Base-by-base conservation (phyloP, 1,140 invertebrate genomes). In the Drosophila sechellia region DNA sequence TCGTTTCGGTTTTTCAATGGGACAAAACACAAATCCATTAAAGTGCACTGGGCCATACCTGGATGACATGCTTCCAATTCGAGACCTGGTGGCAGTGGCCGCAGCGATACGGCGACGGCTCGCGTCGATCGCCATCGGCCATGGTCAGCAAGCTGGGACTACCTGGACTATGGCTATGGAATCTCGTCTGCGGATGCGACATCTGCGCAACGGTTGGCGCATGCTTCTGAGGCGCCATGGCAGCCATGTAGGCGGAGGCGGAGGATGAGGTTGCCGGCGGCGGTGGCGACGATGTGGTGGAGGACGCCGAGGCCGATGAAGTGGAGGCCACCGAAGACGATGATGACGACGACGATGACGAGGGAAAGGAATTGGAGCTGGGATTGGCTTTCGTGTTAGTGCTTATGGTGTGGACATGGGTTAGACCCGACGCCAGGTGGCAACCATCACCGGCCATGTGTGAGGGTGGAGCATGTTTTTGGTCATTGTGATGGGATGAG, bases 1-100 rank as follows among this genome's bases (percentile, higher is more conserved):
- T 63, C 22, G 48, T 48, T 59, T 63, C 58, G 70, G 58, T 71
- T 80, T 83, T 81, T 83, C 74, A 76, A 58, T 65, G 75, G 83
- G 86, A 85, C 80, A 90, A 90, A 90, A 90, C 85, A 90, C 84
- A 83, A 65, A 71, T 71, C 87, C 72, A 66, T 64, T 77, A 69
- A 71, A 60, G 74, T 86, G 79, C 79, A 79, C 64, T 81, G 70
- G 69, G 75, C 81, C 66, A 87, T 94, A 96, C 95, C 95, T 96
- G 95, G 93, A 96, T 96, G 78, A 96, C 95, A 94, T 96, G 95
- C 93, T 95, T 95, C 95, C 95, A 96, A 93, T 96, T 96, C 61
- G 95, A 96, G 81, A 95, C 92, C 92, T 96, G 95, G 91, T 95
- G 95, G 93, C 95, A 96, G 92, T 95, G 95, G 78, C 95, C 95